phyloP scores from a whole-genome alignment of 2,888 invertebrate genomes.

The Netelia fuscicornis region DNA sequence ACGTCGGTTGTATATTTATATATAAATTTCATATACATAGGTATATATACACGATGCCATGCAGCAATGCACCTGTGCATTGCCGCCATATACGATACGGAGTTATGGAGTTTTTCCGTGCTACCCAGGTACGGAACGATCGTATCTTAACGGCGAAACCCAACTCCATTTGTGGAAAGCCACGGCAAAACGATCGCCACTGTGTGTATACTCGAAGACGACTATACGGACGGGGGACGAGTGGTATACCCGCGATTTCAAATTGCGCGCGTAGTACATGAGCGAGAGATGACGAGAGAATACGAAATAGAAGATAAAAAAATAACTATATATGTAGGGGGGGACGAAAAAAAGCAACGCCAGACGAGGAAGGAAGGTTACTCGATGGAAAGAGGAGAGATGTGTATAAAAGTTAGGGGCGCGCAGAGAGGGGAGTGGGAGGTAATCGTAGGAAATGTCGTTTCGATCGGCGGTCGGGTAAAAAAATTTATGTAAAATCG shows the following conservation, averaged over 20 bases:
- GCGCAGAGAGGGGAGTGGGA: neutral
- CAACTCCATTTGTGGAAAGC: conserved; percentile 83
- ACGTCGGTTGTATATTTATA: neutral
- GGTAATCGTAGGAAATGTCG: conserved; percentile 46
- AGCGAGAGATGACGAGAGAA: conserved; percentile 66
- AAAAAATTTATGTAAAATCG: neutral
- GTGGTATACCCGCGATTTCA: conserved; percentile 59
- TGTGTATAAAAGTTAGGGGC: neutral
- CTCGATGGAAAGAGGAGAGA: neutral
- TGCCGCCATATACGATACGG: conserved; percentile 83
- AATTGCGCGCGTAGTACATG: conserved; percentile 67
- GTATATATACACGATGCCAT: conserved; percentile 36
- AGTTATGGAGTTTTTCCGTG: conserved; percentile 84
- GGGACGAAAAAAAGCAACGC: neutral
- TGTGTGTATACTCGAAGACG: conserved; percentile 43
- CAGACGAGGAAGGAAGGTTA: conserved; percentile 20
- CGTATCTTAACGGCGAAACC: conserved; percentile 82
- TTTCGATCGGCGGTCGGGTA: conserved; percentile 13
- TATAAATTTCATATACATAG: conserved; percentile 1
- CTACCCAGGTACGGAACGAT: conserved; percentile 76
- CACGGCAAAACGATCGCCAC: conserved; percentile 67
- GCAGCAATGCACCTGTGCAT: conserved; percentile 82
- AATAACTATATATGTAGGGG: conserved; percentile 13
- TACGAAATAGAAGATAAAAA: conserved; percentile 59
- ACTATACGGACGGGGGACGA: conserved; percentile 28